Base-by-base conservation (phyloP, 2,113 vertebrate genomes). In the Verasper variegatus region DNA sequence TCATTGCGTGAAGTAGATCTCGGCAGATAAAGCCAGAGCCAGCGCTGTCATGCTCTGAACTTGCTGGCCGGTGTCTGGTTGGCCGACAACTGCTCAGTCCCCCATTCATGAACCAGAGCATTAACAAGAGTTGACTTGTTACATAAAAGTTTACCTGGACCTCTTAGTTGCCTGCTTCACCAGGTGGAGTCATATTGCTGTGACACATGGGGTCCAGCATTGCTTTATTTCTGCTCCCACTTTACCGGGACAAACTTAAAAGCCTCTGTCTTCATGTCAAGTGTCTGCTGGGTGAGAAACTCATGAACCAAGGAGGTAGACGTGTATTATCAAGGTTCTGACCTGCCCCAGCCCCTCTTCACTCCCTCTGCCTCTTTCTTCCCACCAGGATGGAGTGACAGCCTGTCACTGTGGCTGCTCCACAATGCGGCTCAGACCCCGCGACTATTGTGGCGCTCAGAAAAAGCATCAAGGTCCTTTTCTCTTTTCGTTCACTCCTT, bases 1-100 rank as follows among this genome's bases (percentile, higher is more conserved):
- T 90, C 87, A 86, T 85, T 67, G 77, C 78, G 79, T 95, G 95
- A 94, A 93, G 94, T 95, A 95, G 86, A 91, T 90, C 78, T 67
- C 2, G 10, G 31, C 93, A 95, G 96, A 97, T 96, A 96, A 97
- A 90, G 95, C 94, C 93, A 86, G 92, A 89, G 90, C 94, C 94
- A 94, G 95, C 94, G 92, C 93, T 88, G 93, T 93, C 85, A 9
- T 23, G 21, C 72, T 66, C 31, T 84, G 85, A 83, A 85, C 88
- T 90, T 83, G 69, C 63, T 74, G 81, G 77, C 68, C 45, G 14
- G 60, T 66, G 40, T 73, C 35, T 49, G 60, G 15, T 63, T 42
- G 68, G 60, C 60, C 8, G 12, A 26, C 64, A 4, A 63, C 55
- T 74, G 40, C 57, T 72, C 58, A 49, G 23, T 23, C 9, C 9